A percentile compares a stretch with the other conserved stretches of the same genome.
Evolutionary conservation across 37 sponge, comb jelly and placozoan genomes (phyloP).

Genomic region (Beroe ovata): DNA sequence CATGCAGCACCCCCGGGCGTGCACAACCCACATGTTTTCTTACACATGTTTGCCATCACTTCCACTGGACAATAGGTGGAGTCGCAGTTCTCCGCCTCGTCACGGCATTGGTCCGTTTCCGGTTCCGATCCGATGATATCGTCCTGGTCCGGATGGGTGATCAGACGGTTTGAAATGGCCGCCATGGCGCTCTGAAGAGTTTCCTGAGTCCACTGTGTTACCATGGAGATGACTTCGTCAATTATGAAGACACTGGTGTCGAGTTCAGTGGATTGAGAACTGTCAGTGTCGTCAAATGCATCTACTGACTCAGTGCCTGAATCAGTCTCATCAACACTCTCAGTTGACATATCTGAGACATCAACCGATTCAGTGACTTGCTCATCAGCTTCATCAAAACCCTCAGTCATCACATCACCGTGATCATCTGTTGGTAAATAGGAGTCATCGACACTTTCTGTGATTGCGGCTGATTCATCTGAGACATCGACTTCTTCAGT

Average conservation of each 20-base stretch:
- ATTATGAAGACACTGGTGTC: neutral
- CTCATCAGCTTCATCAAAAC: neutral
- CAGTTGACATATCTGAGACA: neutral
- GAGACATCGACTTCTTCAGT: neutral
- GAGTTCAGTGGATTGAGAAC: neutral
- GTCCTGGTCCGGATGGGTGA: neutral
- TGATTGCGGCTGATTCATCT: neutral
- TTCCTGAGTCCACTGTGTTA: neutral
- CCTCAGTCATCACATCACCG: no score
- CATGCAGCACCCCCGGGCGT: neutral
- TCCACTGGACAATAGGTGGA: neutral
- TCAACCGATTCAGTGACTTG: neutral
- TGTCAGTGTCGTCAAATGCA: neutral
- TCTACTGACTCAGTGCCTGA: neutral
- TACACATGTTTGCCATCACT: conserved; percentile 45
- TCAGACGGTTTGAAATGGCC: neutral
- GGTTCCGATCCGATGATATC: neutral
- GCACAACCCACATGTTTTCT: conserved; percentile 35
- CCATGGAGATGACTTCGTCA: neutral
- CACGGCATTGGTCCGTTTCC: neutral
- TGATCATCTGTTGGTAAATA: neutral
- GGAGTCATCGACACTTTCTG: neutral
- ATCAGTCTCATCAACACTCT: neutral
- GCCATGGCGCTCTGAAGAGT: neutral
- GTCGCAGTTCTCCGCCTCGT: neutral